Conservation (phyloP, 1,140 invertebrate species). For the Drosophila navojoa region DNA sequence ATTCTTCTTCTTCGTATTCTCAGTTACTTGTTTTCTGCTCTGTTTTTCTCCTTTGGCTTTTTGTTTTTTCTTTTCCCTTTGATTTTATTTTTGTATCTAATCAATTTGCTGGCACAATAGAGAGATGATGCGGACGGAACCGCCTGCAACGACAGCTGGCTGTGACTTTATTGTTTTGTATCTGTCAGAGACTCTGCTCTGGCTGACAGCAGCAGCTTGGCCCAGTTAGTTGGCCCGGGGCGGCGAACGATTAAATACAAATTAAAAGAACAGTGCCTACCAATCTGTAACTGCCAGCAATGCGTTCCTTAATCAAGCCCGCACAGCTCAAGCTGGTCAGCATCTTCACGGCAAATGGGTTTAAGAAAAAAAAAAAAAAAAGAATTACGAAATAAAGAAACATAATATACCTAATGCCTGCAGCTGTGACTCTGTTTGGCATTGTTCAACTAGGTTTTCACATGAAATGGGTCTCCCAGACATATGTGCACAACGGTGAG, state of each 20-base stretch:
- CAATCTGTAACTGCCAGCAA: slow-evolving; percentile 17
- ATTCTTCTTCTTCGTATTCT: slow-evolving; percentile 8
- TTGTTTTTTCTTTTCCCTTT: not conserved
- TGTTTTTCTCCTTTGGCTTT: no score
- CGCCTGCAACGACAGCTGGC: slow-evolving; percentile 27
- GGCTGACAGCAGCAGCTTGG: not conserved
- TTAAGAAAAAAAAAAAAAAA: no score
- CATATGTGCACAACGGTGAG: no score
- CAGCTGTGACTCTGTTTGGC: slow-evolving; percentile 10
- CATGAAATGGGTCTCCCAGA: not conserved
- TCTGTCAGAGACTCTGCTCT: slow-evolving; percentile 19
- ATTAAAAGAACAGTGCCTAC: slow-evolving; percentile 23
- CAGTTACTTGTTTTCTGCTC: not conserved
- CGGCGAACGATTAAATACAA: slow-evolving; percentile 33
- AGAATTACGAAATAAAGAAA: no score
- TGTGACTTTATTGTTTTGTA: slow-evolving; percentile 40
- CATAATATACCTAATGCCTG: no score
- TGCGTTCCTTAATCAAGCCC: not conserved
- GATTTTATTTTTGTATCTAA: slow-evolving; percentile 24
- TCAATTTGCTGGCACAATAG: slow-evolving; percentile 38
- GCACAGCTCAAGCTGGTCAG: no score
- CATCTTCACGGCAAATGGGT: no score
- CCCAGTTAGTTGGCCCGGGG: slow-evolving; percentile 2
- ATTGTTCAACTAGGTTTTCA: not conserved
- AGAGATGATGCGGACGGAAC: slow-evolving; percentile 4